Evolutionary conservation across 2,113 vertebrate genomes (phyloP).

Genomic region (Isichthys henryi): DNA sequence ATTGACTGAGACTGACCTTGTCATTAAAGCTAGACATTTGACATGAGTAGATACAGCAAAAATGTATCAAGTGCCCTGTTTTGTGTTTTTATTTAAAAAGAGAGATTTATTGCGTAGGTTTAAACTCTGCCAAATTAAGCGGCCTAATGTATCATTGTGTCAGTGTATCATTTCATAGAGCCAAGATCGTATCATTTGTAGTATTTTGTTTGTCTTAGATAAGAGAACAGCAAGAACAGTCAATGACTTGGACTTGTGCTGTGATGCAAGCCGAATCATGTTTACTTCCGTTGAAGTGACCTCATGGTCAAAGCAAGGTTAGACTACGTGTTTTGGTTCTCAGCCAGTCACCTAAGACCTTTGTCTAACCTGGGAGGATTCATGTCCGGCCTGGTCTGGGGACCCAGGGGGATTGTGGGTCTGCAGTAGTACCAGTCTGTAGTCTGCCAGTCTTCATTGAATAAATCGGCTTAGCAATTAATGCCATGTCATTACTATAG

Average conservation of each 20-base stretch:
- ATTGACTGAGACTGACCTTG: constrained; percentile 11
- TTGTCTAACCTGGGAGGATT: not conserved
- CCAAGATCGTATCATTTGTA: constrained; percentile 9
- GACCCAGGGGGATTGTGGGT: not conserved
- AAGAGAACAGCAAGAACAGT: not conserved
- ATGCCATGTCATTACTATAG: not conserved
- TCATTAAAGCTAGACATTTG: not conserved
- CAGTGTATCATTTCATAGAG: not conserved
- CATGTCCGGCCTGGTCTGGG: not conserved
- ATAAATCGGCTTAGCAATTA: not conserved
- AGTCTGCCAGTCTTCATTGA: not conserved
- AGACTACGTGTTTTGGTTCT: not conserved
- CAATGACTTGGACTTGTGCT: not conserved
- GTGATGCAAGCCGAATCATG: not conserved
- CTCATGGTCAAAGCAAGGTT: not conserved
- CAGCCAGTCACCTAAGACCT: not conserved
- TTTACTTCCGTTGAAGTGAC: not conserved
- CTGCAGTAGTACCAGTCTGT: not conserved
- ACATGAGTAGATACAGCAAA: not conserved
- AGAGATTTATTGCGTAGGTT: not conserved
- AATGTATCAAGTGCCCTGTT: not conserved
- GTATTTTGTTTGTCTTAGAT: constrained; percentile 18
- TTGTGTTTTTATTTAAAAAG: not conserved
- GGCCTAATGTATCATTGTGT: not conserved
- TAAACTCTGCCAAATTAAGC: constrained; percentile 6